Percentiles rank a stretch among this genome's conserved stretches.
These are phyloP conservation scores for Scartelaos histophorus DNA, from an alignment of 2,113 vertebrate genomes.

Conservation along the genomic window DNA sequence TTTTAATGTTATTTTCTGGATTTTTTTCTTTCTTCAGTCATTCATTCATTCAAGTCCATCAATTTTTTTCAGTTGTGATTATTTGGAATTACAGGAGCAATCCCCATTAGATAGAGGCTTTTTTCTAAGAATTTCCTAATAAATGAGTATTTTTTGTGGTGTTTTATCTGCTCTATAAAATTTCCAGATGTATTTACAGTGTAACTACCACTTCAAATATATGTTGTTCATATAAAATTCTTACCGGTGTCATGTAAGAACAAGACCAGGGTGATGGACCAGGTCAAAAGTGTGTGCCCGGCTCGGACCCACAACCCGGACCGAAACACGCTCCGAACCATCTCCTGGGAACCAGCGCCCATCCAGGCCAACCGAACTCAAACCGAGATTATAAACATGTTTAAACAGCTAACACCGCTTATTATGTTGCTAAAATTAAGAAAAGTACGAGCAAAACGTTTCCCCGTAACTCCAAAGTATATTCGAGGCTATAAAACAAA, in stretches of 20 bases:
- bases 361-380: slow-evolving; percentile 17
- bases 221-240: slow-evolving; percentile 10
- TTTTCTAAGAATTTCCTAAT: too few species aligned
- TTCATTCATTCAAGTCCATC: too few species aligned
- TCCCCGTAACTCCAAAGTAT: neutral
- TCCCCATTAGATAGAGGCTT: too few species aligned
- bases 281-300: slow-evolving; percentile 81
- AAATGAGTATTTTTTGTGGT: too few species aligned
- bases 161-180: too few species aligned
- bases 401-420: neutral
- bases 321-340: slow-evolving; percentile 71
- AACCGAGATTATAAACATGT: neutral
- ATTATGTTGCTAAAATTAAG: neutral
- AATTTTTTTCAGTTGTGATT: too few species aligned
- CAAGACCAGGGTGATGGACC: slow-evolving; percentile 78
- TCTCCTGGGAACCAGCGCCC: slow-evolving; percentile 10
- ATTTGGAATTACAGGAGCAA: too few species aligned
- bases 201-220: too few species aligned
- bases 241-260: slow-evolving; percentile 90
- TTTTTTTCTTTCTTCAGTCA: too few species aligned
- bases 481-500: neutral
- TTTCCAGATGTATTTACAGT: too few species aligned
- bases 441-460: neutral
- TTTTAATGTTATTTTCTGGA: too few species aligned
- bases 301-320: slow-evolving; percentile 79